A percentile compares a stretch with the other conserved stretches of the same genome.
Evolutionary conservation across 2,113 vertebrate species (phyloP).

Genomic region (Silurus glanis): DNA sequence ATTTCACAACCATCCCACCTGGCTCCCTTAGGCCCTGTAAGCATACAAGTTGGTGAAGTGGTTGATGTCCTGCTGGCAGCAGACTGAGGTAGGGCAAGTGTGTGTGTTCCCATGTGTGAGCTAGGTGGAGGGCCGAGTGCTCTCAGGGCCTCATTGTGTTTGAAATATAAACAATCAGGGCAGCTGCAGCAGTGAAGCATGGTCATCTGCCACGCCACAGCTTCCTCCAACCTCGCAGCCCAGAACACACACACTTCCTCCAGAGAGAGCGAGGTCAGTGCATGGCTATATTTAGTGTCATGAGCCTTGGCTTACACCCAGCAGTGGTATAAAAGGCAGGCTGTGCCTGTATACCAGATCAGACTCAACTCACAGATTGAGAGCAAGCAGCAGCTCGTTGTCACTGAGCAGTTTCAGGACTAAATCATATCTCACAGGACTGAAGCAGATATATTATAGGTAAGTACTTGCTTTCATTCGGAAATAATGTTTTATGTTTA

Average conservation of each 20-base stretch:
- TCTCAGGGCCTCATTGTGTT: slow-evolving; percentile 70
- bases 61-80: slow-evolving; percentile 33
- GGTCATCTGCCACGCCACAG: slow-evolving; percentile 61
- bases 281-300: slow-evolving; percentile 69
- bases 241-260: slow-evolving; percentile 60
- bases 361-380: slow-evolving; percentile 44
- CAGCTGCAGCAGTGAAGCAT: slow-evolving; percentile 65
- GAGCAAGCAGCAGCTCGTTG: not conserved
- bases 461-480: slow-evolving; percentile 11
- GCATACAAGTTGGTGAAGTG: not conserved
- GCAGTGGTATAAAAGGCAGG: slow-evolving; percentile 68
- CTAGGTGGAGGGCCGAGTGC: slow-evolving; percentile 30
- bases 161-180: slow-evolving; percentile 69
- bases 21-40: slow-evolving; percentile 19
- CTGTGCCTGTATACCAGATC: slow-evolving; percentile 45
- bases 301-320: slow-evolving; percentile 55
- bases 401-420: not conserved
- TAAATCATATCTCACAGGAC: not conserved
- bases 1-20: slow-evolving; percentile 5
- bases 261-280: slow-evolving; percentile 60
- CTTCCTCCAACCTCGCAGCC: slow-evolving; percentile 67
- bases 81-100: not conserved
- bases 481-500: not conserved
- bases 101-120: slow-evolving; percentile 1
- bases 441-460: slow-evolving; percentile 16